Conservation (phyloP, 2,113 vertebrate species). For the Neodon shergylaensis region DNA sequence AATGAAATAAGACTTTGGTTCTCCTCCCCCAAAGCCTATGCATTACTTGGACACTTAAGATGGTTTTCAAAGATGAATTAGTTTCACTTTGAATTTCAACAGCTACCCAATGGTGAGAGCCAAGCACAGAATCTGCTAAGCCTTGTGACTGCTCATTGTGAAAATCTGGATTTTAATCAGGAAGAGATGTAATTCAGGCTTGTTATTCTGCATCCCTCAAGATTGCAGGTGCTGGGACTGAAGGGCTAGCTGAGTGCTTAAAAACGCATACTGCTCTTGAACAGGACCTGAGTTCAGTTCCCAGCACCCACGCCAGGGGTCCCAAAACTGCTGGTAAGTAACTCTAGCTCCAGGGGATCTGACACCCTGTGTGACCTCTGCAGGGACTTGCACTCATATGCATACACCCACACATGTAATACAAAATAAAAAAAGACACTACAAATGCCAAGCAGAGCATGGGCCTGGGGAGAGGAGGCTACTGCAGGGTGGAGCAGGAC, state of each 20-base stretch:
- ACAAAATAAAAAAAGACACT: background rate
- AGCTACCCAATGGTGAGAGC: constrained; percentile 53
- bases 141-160: constrained; percentile 57
- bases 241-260: background rate
- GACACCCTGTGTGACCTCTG: background rate
- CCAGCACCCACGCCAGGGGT: background rate
- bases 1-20: background rate
- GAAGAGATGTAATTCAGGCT: constrained; percentile 48
- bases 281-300: background rate
- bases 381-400: background rate
- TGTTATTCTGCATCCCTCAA: constrained; percentile 55
- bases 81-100: constrained; percentile 55
- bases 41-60: constrained; percentile 65
- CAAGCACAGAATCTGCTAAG: constrained; percentile 63
- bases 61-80: constrained; percentile 68
- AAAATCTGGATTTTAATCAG: constrained; percentile 70
- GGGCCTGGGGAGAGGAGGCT: background rate
- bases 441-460: background rate
- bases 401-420: too few species aligned
- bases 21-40: constrained; percentile 32
- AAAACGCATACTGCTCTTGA: background rate
- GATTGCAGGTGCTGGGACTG: background rate
- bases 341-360: background rate
- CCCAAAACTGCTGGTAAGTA: background rate
- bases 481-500: background rate